These are phyloP conservation scores for Pachydiplax longipennis DNA, from an alignment of 2,888 invertebrate species.

Conservation along the genomic window DNA sequence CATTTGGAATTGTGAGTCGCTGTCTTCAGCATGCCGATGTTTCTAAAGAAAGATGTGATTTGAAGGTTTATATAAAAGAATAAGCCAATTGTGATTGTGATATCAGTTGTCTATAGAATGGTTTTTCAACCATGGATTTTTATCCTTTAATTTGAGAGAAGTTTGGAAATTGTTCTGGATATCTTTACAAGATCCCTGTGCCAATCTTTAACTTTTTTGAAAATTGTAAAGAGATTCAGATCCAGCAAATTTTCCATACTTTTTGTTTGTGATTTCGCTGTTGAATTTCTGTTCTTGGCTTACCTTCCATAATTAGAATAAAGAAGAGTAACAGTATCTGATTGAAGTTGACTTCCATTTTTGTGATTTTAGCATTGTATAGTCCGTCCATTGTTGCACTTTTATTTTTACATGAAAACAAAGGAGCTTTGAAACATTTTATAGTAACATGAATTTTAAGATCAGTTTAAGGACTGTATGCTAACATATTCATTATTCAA, in stretches of 20 bases:
- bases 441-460: not conserved
- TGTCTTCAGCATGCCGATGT: not conserved
- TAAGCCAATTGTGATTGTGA: constrained; percentile 32
- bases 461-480: not conserved
- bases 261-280: not conserved
- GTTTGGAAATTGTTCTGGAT: not conserved
- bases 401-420: not conserved
- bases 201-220: not conserved
- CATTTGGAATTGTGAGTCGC: not conserved
- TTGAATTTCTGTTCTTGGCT: not conserved
- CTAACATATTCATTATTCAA: not conserved
- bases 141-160: not conserved
- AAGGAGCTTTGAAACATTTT: not conserved
- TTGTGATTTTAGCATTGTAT: constrained; percentile 30
- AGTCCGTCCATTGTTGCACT: constrained; percentile 37
- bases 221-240: not conserved
- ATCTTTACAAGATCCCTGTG: not conserved
- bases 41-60: constrained; percentile 22
- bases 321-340: not conserved
- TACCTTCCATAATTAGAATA: not conserved
- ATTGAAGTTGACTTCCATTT: not conserved
- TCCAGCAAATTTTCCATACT: not conserved
- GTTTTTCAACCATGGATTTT: not conserved
- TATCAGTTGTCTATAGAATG: constrained; percentile 8
- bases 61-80: constrained; percentile 19